phyloP scores from a whole-genome alignment of 2,888 invertebrate genomes.

The Dyspetes luteomarginatus region DNA sequence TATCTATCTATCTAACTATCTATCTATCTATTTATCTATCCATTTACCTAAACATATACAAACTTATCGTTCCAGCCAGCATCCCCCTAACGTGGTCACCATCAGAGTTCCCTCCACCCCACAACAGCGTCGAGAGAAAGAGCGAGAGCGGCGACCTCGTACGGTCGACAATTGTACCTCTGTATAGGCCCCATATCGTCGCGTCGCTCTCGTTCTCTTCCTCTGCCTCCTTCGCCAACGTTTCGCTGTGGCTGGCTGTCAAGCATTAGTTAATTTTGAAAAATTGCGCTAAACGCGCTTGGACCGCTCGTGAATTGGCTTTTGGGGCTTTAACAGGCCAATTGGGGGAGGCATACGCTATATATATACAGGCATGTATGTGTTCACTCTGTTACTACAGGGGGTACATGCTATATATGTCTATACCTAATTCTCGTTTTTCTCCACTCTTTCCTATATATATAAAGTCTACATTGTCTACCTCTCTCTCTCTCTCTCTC shows the following conservation, averaged over 20 bases:
- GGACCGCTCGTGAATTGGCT: conserved; percentile 77
- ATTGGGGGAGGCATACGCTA: conserved; percentile 77
- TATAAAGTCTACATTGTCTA: conserved; percentile 40
- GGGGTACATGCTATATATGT: neutral
- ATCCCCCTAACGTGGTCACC: conserved; percentile 24
- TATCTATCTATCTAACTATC: no score
- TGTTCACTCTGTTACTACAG: conserved; percentile 16
- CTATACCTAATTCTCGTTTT: conserved; percentile 65
- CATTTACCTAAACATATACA: no score
- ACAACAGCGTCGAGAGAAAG: neutral
- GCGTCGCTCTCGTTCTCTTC: neutral
- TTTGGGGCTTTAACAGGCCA: conserved; percentile 78
- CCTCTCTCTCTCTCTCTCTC: neutral
- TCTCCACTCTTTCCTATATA: conserved; percentile 70
- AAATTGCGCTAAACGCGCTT: conserved; percentile 81
- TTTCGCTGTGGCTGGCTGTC: conserved; percentile 74
- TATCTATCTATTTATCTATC: no score
- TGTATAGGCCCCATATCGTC: neutral
- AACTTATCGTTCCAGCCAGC: conserved; percentile 6
- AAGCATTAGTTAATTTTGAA: conserved; percentile 83
- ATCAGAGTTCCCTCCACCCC: conserved; percentile 8
- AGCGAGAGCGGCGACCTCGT: conserved; percentile 47
- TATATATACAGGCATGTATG: conserved; percentile 68
- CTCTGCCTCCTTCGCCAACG: conserved; percentile 44
- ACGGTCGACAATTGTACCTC: conserved; percentile 32